These are phyloP conservation scores for Papilio dardanus DNA, from an alignment of 1,140 invertebrate species.

Conservation along the genomic window DNA sequence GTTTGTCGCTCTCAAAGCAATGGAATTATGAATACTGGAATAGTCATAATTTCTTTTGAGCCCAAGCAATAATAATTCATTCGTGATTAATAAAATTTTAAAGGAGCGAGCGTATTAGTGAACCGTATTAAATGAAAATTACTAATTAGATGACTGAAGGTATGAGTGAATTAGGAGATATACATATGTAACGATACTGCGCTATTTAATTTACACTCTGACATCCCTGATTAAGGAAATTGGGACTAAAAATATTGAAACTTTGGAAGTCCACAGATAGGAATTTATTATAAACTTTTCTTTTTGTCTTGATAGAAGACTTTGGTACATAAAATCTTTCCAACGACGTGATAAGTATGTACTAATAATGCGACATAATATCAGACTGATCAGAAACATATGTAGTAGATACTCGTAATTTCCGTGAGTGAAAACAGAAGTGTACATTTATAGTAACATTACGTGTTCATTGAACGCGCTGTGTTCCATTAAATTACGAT, in stretches of 20 bases:
- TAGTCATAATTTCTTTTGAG: background rate
- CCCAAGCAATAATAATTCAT: background rate
- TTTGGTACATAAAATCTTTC: background rate
- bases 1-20: background rate
- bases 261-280: too few species aligned
- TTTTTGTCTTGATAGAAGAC: background rate
- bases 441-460: constrained; percentile 35
- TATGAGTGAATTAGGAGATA: too few species aligned
- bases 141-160: too few species aligned
- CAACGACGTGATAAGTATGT: background rate
- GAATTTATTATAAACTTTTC: too few species aligned
- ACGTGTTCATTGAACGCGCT: constrained; percentile 22
- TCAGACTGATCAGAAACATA: constrained; percentile 1
- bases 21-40: constrained; percentile 20
- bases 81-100: background rate
- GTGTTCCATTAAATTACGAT: constrained; percentile 29
- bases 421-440: constrained; percentile 34
- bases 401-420: constrained; percentile 31
- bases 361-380: background rate
- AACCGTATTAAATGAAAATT: too few species aligned
- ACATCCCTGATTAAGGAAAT: too few species aligned
- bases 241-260: too few species aligned
- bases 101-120: background rate
- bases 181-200: too few species aligned
- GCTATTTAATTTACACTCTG: too few species aligned